Base-by-base conservation (phyloP, 2,888 invertebrate species). In the Lepidocyrtoides sp. region DNA sequence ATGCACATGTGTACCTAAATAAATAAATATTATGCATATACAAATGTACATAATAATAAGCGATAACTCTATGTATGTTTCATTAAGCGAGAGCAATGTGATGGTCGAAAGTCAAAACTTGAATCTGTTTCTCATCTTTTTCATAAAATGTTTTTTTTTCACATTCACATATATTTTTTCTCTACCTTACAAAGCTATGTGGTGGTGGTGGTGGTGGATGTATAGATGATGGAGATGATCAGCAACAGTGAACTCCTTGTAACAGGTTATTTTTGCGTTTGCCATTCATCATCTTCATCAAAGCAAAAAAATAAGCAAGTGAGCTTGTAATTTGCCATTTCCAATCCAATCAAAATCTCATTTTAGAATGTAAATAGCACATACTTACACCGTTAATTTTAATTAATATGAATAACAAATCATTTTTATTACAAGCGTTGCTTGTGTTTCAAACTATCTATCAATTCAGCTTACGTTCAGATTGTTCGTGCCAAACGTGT, bases 221-320 rank as follows among this genome's bases (percentile, higher is more conserved):
- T n/a, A n/a, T n/a, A n/a, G n/a, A n/a, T n/a, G n/a, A n/a, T 66
- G 36, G 7, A 84, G 36, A 84, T 41, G 83, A 83, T 63, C 83
- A 83, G 48, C 72, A 84, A 85, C 75, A 57, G 14, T 57, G 75
- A 85, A 85, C 44, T 69, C 8, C 66, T 57, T 87, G 77, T 79
- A 87, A 63, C 87, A 87, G 87, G 87, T 87, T 87, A 87, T 87
- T 87, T 60, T 86, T 77, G 69, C 69, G 10, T 79, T 85, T 54
- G 32, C 75, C 32, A 41, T 69, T 69, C 60, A 82, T 60, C 51
- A 51, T 82, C 36, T 41, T 41, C 36, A 57, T n/a, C 36, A 36
- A 54, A 41, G 69, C 17, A 54, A 51, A 51, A 51, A 79, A 54
- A n/a, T 36, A 54, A 7, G 8, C 20, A 32, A 54, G 79, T 54